Evolutionary conservation across 2,797 vertebrate genomes (phyloP).

Genomic region (Cottoperca gobio): DNA sequence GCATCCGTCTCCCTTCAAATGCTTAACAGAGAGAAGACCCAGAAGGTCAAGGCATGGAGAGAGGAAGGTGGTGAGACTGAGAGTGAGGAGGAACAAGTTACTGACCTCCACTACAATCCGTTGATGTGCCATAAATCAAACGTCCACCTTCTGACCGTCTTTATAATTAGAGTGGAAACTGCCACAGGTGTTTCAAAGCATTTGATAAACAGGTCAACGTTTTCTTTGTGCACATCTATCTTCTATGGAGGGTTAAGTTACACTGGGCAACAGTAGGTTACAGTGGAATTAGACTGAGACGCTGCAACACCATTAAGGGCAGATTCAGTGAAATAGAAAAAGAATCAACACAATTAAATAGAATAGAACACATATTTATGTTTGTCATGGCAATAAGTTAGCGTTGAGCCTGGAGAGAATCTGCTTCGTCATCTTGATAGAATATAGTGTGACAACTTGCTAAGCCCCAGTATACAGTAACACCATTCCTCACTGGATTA

Average conservation of each 20-base stretch:
- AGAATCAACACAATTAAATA: background rate
- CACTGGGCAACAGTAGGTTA: background rate
- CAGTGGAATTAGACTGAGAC: background rate
- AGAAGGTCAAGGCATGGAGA: slow-evolving; percentile 61
- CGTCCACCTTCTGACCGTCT: slow-evolving; percentile 24
- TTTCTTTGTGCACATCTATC: background rate
- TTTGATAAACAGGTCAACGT: slow-evolving; percentile 12
- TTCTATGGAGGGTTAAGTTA: background rate
- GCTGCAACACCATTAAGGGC: background rate
- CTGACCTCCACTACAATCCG: slow-evolving; percentile 38
- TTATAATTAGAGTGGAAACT: slow-evolving; percentile 39
- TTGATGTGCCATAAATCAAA: slow-evolving; percentile 52
- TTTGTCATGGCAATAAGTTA: slow-evolving; percentile 25
- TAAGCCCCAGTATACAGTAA: slow-evolving; percentile 51
- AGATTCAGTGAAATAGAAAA: background rate
- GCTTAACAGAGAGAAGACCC: slow-evolving; percentile 44
- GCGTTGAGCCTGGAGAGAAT: slow-evolving; percentile 26
- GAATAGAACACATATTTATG: background rate
- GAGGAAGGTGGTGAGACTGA: slow-evolving; percentile 32
- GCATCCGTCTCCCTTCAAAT: slow-evolving; percentile 45
- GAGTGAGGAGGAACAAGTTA: slow-evolving; percentile 16
- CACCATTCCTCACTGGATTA: slow-evolving; percentile 63
- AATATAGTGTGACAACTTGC: slow-evolving; percentile 52
- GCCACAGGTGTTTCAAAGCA: slow-evolving; percentile 31
- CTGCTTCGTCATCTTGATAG: slow-evolving; percentile 50